phyloP scores from a whole-genome alignment of 2,113 vertebrate genomes.

The Theropithecus gelada region DNA sequence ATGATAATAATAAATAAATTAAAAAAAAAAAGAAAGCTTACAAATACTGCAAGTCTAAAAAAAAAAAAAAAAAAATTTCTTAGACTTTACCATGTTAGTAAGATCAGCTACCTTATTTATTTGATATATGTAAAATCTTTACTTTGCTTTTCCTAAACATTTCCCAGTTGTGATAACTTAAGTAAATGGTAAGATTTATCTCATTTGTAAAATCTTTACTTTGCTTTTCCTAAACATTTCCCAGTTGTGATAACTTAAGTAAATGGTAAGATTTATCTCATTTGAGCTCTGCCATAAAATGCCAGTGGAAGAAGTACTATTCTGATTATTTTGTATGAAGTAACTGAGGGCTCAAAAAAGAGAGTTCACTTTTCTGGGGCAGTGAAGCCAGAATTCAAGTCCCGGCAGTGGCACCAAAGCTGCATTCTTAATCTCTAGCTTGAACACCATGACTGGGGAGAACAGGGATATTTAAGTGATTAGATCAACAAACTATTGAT shows the following conservation, averaged over 20 bases:
- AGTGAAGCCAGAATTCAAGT: neutral
- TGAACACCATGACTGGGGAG: neutral
- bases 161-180: neutral
- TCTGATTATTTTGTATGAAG: neutral
- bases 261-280: neutral
- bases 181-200: neutral
- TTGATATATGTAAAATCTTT: neutral
- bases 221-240: neutral
- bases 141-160: neutral
- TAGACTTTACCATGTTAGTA: neutral
- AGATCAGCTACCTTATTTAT: neutral
- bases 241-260: neutral
- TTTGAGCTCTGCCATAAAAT: neutral
- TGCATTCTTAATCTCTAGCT: neutral
- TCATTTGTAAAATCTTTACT: neutral
- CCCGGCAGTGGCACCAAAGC: neutral
- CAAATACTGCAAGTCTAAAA: too few relatives aligned
- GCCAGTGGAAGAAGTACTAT: neutral
- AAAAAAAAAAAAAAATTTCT: too few relatives aligned
- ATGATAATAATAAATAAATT: too few relatives aligned
- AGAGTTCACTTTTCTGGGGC: neutral
- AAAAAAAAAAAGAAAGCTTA: too few relatives aligned
- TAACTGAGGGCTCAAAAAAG: neutral
- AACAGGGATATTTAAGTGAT: neutral
- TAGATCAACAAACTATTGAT: neutral